Conservation (phyloP, 2,797 vertebrate species). For the Pipistrellus nathusii region DNA sequence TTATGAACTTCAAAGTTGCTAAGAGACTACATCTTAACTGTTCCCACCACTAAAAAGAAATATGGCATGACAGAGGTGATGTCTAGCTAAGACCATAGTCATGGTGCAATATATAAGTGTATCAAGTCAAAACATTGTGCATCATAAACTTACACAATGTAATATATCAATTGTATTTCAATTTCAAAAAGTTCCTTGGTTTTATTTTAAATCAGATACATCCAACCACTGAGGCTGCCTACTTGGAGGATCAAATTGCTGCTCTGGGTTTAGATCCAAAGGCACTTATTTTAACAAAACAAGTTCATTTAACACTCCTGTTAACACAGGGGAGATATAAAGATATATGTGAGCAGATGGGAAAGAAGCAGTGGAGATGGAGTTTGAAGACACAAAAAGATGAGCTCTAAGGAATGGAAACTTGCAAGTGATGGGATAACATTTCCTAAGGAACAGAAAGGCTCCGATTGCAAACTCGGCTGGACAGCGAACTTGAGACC, state of each 20-base stretch:
- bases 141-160: neutral
- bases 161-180: neutral
- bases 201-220: neutral
- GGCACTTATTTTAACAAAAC: neutral
- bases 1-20: neutral
- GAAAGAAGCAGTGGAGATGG: neutral
- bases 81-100: neutral
- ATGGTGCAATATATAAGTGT: neutral
- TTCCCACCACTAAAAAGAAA: neutral
- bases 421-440: neutral
- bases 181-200: neutral
- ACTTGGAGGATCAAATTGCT: neutral
- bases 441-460: conserved; percentile 49
- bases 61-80: neutral
- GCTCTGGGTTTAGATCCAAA: neutral
- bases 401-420: neutral
- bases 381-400: neutral
- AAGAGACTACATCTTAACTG: neutral
- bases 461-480: neutral
- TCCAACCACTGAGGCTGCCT: neutral
- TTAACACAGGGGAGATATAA: neutral
- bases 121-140: neutral
- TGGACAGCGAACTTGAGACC: neutral
- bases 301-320: neutral
- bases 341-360: neutral